Evolutionary conservation across 2,888 invertebrate species (phyloP).

Genomic region (Oithona nana): DNA sequence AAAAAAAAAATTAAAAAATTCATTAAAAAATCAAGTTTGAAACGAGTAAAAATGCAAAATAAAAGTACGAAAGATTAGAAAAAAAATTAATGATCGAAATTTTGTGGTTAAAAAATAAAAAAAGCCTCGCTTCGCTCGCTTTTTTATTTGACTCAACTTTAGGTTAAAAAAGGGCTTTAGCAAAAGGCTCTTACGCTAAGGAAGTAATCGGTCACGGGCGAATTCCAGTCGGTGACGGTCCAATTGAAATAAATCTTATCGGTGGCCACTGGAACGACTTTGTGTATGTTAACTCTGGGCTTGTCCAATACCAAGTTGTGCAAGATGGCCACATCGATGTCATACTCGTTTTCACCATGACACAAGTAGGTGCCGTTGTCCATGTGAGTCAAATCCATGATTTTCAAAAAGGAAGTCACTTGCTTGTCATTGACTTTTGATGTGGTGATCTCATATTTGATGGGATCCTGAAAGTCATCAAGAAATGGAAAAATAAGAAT

Average conservation of each 20-base stretch:
- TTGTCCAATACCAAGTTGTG: conserved; percentile 16
- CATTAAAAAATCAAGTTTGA: too few species aligned
- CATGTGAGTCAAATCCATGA: conserved; percentile 19
- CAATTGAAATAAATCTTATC: conserved; percentile 58
- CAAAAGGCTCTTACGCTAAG: conserved; percentile 29
- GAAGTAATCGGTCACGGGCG: conserved; percentile 40
- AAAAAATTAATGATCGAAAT: too few species aligned
- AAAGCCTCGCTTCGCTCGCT: too few species aligned
- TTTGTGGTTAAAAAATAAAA: too few species aligned
- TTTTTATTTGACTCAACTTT: too few species aligned
- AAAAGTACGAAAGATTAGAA: too few species aligned
- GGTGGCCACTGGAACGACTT: conserved; percentile 51
- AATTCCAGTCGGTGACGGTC: conserved; percentile 57
- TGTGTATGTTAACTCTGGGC: conserved; percentile 49
- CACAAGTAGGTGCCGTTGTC: conserved; percentile 22
- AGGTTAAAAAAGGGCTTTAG: too few species aligned
- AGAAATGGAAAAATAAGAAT: too few species aligned
- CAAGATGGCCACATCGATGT: conserved; percentile 19
- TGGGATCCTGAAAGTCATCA: too few species aligned
- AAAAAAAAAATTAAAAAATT: too few species aligned
- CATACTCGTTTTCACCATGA: conserved; percentile 18
- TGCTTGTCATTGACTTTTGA: not conserved
- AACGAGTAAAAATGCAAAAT: too few species aligned
- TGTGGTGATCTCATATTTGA: conserved; percentile 10
- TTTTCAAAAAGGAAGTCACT: conserved; percentile 3